These are phyloP conservation scores for Tautogolabrus adspersus DNA, from an alignment of 2,113 vertebrate species.

Conservation along the genomic window DNA sequence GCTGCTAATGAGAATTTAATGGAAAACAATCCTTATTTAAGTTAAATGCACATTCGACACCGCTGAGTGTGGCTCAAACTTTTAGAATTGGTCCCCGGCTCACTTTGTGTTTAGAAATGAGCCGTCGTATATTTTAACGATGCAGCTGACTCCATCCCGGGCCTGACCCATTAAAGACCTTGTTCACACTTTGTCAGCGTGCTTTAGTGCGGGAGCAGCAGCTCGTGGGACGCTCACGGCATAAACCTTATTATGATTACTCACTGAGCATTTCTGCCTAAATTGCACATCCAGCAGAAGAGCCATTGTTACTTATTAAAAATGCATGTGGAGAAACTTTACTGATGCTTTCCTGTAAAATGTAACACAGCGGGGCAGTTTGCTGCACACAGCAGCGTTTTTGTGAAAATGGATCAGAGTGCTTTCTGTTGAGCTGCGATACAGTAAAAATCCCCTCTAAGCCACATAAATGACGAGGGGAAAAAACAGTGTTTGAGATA, in stretches of 20 bases:
- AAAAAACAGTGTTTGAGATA: not conserved
- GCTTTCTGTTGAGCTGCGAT: conserved; percentile 38
- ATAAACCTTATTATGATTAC: conserved; percentile 32
- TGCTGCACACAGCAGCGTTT: conserved; percentile 12
- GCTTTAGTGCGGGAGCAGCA: not conserved
- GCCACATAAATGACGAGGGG: not conserved
- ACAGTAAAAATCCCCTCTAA: conserved; percentile 19
- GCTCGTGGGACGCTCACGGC: conserved; percentile 11
- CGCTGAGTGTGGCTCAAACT: conserved; percentile 3
- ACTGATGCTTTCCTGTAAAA: conserved; percentile 16
- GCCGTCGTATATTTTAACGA: not conserved
- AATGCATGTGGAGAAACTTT: conserved; percentile 28
- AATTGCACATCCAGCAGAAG: conserved; percentile 34
- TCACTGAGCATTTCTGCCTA: conserved; percentile 29
- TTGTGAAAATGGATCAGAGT: conserved; percentile 15
- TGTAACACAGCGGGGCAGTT: not conserved
- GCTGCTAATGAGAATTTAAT: conserved; percentile 15
- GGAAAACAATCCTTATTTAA: conserved; percentile 1
- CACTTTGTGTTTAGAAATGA: not conserved
- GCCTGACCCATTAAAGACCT: not conserved
- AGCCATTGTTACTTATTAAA: conserved; percentile 46
- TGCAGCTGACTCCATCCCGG: not conserved
- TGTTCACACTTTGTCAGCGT: not conserved
- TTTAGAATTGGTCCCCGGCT: not conserved
- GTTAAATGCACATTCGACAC: conserved; percentile 22